Percentiles rank a stretch among this genome's conserved stretches.
Conservation (phyloP, 2,797 vertebrate genomes). For the Odontamblyopus rebecca region DNA sequence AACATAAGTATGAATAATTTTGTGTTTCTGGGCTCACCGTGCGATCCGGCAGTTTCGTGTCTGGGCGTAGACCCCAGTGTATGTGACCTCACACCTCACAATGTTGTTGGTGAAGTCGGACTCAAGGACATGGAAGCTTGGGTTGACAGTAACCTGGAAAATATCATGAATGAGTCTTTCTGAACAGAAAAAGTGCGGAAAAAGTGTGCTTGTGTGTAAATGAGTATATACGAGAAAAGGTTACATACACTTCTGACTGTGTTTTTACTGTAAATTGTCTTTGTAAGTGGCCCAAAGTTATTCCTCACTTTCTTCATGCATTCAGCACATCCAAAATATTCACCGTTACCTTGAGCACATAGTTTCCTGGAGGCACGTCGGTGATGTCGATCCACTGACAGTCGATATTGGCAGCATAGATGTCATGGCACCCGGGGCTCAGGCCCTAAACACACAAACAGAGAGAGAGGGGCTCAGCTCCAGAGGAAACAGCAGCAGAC, state of each 20-base stretch:
- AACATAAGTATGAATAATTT: too few species aligned
- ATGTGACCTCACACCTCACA: conserved; percentile 81
- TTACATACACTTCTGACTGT: too few species aligned
- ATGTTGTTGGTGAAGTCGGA: conserved; percentile 83
- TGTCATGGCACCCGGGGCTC: conserved; percentile 85
- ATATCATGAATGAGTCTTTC: background rate
- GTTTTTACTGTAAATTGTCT: too few species aligned
- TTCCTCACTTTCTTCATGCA: too few species aligned
- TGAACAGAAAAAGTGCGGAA: background rate
- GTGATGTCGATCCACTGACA: conserved; percentile 91
- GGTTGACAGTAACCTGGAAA: conserved; percentile 82
- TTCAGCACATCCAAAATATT: too few species aligned
- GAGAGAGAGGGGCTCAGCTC: conserved; percentile 20
- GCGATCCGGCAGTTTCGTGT: conserved; percentile 79
- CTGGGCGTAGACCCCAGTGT: conserved; percentile 80
- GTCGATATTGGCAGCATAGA: conserved; percentile 86
- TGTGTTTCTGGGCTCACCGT: conserved; percentile 22
- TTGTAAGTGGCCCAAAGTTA: too few species aligned
- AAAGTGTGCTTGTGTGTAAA: background rate
- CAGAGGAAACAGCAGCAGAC: conserved; percentile 30
- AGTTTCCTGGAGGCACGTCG: conserved; percentile 83
- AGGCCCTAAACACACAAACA: conserved; percentile 75
- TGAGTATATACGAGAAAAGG: background rate
- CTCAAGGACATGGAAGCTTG: conserved; percentile 78
- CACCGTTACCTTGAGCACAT: conserved; percentile 79